phyloP scores from a whole-genome alignment of 1,140 invertebrate genomes.

The Drosophila navojoa region DNA sequence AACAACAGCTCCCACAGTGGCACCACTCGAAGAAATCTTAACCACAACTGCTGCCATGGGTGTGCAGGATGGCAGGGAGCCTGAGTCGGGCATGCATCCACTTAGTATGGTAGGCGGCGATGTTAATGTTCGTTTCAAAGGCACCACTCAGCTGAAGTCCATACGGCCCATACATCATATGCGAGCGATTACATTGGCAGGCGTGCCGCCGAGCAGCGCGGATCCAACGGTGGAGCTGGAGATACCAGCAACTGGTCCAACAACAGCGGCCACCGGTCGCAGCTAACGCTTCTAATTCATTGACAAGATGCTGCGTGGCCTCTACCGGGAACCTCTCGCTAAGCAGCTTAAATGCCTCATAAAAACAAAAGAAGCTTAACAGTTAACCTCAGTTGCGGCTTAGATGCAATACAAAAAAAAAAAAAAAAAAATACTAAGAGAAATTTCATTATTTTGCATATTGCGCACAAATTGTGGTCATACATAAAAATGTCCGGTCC shows the following conservation, averaged over 20 bases:
- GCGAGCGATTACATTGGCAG: slow-evolving; percentile 60
- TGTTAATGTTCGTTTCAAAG: slow-evolving; percentile 88
- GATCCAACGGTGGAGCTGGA: slow-evolving; percentile 35
- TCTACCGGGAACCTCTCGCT: slow-evolving; percentile 52
- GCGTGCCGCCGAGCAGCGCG: slow-evolving; percentile 38
- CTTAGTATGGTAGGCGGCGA: slow-evolving; percentile 86
- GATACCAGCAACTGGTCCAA: slow-evolving; percentile 26
- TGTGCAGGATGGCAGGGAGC: slow-evolving; percentile 47
- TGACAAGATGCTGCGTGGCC: slow-evolving; percentile 70
- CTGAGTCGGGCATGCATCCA: slow-evolving; percentile 85
- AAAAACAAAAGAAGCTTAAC: slow-evolving; percentile 22
- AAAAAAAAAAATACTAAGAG: slow-evolving; percentile 46
- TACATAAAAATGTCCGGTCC: slow-evolving; percentile 49
- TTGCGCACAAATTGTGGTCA: slow-evolving; percentile 76
- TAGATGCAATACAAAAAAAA: slow-evolving; percentile 27
- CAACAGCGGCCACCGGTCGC: slow-evolving; percentile 56
- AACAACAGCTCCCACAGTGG: slow-evolving; percentile 46
- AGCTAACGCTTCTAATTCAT: slow-evolving; percentile 84
- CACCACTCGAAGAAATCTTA: slow-evolving; percentile 34
- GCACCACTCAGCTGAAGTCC: slow-evolving; percentile 87
- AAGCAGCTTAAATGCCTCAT: slow-evolving; percentile 38
- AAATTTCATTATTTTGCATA: slow-evolving; percentile 59
- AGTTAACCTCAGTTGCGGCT: slow-evolving; percentile 64
- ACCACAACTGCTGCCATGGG: slow-evolving; percentile 31
- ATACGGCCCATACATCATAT: slow-evolving; percentile 77